Base-by-base conservation (phyloP, 2,888 invertebrate species). In the Galeruca laticollis region DNA sequence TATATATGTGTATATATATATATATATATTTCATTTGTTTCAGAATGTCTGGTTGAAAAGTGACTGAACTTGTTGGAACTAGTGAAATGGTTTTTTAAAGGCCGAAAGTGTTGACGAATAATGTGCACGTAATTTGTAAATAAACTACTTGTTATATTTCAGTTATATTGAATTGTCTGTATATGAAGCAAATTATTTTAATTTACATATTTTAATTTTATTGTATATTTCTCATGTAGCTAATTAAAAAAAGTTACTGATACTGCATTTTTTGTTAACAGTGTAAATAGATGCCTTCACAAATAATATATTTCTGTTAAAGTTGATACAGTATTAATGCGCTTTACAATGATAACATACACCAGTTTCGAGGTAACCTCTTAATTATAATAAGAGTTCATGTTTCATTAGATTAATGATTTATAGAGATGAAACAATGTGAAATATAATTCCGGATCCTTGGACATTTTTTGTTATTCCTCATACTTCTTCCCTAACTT, bases 151-250 rank as follows among this genome's bases (percentile, higher is more conserved):
- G 81, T 81, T 81, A 73, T 70, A 75, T 76, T 77, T 73, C 77
- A 78, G 77, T 79, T 77, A 78, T 73, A 71, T 64, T 72, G 71
- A 73, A 76, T 74, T 78, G 76, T 77, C 79, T 82, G 81, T 82
- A 82, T 80, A 82, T 81, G 80, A 78, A 78, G 79, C 76, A 78
- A 79, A 77, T 77, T 77, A 78, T 79, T 47, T 15, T 79, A 72
- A 80, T 82, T 81, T 82, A 80, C 80, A 81, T 79, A 76, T 77
- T 78, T 78, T 78, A 76, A 75, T 80, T 78, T 79, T 79, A 81
- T 81, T 81, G 80, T 82, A 81, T 81, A 81, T 81, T 82, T 80
- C 80, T 81, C 80, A 79, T 80, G 79, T 80, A 81, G 80, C 75
- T 75, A 75, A 80, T 73, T 76, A 77, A 76, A 78, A 67, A 68